A percentile compares a stretch with the other conserved stretches of the same genome.
Conservation (phyloP, 2,888 invertebrate genomes). For the Cephus pulcher region DNA sequence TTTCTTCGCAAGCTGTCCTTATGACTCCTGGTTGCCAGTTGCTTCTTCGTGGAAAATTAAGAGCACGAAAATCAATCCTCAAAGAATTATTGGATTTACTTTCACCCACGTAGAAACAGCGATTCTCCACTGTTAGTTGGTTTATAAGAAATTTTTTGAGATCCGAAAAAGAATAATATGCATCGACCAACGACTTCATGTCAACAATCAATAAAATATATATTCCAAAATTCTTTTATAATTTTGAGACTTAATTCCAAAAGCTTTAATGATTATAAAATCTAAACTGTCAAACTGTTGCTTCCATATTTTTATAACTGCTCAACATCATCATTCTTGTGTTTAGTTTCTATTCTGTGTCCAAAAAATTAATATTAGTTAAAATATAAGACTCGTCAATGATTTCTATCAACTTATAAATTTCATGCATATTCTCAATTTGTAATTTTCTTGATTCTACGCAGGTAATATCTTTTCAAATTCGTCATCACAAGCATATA, state of each 20-base stretch:
- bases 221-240: background rate
- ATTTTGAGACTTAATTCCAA: background rate
- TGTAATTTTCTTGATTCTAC: background rate
- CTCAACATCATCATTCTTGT: background rate
- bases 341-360: background rate
- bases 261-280: background rate
- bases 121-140: slow-evolving; percentile 38
- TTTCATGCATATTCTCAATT: background rate
- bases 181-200: background rate
- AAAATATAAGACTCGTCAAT: background rate
- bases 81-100: slow-evolving; percentile 18
- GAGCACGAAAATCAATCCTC: slow-evolving; percentile 17
- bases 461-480: background rate
- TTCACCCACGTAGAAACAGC: slow-evolving; percentile 27
- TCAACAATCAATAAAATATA: background rate
- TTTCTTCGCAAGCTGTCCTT: slow-evolving; percentile 36
- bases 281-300: background rate
- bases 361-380: background rate
- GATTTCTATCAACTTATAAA: background rate
- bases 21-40: slow-evolving; percentile 33
- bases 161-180: background rate
- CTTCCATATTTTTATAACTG: background rate
- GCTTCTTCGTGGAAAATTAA: slow-evolving; percentile 22
- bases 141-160: background rate
- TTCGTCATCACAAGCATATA: background rate